Base-by-base conservation (phyloP, 64 coral and sea anemone species). In the Cladopsammia gracilis region DNA sequence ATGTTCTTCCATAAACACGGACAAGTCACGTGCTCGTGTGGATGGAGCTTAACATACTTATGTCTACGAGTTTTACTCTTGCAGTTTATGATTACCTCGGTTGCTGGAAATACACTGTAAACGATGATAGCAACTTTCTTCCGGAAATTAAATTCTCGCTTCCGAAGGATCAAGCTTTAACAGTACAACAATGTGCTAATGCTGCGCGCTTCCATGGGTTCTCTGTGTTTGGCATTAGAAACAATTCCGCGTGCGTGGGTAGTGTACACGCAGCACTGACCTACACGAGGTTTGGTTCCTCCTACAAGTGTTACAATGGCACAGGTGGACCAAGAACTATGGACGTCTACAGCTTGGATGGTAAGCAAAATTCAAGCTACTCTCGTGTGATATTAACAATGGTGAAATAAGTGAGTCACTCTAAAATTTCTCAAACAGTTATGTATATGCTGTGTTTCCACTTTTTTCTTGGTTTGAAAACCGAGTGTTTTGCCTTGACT, bases 291-390 rank as follows among this genome's bases (percentile, higher is more conserved):
- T 88, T 88, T 34, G 96, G 96, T 10, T 81, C 80, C 48, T 98
- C 96, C 0, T 83, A 56, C 15, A 14, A 50, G 48, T 98, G 96
- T 49, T 77, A 54, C 62, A 87, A 88, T 82, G 96, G 96, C 61
- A 94, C 84, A 58, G 96, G 96, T 4, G 89, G 96, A 24, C 88
- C 74, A 52, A 61, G 23, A n/a, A 71, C 68, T 24, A 88, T 87
- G 12, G 83, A 86, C 42, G 92, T 98, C 1, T 98, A 98, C 70
- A 91, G 96, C 74, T 90, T 94, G 20, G 88, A 94, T 43, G 96
- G 96, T 98, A 82, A 67, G 50, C 19, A 8, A 9, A 75, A 25
- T 18, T 47, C 42, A 48, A 11, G 45, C 15, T 48, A 4, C 3
- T 7, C 7, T 56, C 53, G 53, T 6, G 12, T 12, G 53, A 56